Evolutionary conservation across 2,888 invertebrate genomes (phyloP).

Genomic region (Allygus modestus): DNA sequence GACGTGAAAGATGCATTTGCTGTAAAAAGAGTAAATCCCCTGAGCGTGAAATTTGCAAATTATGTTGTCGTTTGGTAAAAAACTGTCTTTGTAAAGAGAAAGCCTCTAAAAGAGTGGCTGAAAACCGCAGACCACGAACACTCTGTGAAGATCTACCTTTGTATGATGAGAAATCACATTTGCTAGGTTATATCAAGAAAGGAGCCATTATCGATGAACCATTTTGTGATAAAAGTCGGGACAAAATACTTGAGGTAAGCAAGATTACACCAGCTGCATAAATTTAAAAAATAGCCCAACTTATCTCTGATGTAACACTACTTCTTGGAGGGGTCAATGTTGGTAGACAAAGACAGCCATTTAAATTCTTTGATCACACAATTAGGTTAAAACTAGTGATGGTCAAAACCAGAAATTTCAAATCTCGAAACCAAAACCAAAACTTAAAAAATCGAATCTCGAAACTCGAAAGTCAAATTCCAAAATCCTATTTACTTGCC

Average conservation of each 20-base stretch:
- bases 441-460: too few relatives aligned
- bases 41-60: background rate
- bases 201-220: conserved; percentile 59
- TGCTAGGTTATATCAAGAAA: conserved; percentile 49
- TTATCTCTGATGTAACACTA: too few relatives aligned
- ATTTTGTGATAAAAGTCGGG: conserved; percentile 35
- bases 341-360: too few relatives aligned
- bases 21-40: background rate
- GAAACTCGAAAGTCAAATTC: too few relatives aligned
- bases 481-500: too few relatives aligned
- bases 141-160: conserved; percentile 52
- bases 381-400: too few relatives aligned
- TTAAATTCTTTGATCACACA: too few relatives aligned
- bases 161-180: conserved; percentile 55
- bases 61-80: conserved; percentile 20
- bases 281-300: too few relatives aligned
- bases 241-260: conserved; percentile 34
- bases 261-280: background rate
- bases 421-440: too few relatives aligned
- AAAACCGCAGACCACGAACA: conserved; percentile 16
- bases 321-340: too few relatives aligned
- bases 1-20: background rate
- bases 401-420: too few relatives aligned
- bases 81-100: conserved; percentile 32
- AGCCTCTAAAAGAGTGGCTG: too few relatives aligned